Conservation (phyloP, 2,888 invertebrate species). For the Platypus cylindrus region DNA sequence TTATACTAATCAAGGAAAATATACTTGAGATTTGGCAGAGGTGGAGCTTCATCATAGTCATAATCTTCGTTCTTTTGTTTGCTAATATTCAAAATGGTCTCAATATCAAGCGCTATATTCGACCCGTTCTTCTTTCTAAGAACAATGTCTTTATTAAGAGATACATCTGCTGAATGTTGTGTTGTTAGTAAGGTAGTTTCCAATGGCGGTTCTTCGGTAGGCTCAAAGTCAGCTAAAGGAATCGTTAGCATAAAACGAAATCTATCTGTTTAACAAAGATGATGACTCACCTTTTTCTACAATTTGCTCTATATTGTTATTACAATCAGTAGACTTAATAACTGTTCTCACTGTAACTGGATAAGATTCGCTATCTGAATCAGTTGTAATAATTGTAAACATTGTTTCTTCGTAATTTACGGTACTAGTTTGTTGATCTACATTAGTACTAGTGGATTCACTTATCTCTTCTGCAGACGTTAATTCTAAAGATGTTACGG, state of each 20-base stretch:
- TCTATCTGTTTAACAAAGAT: too few species aligned
- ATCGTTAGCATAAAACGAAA: neutral
- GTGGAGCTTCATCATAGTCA: conserved; percentile 64
- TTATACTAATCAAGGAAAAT: conserved; percentile 1
- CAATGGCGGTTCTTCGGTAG: conserved; percentile 4
- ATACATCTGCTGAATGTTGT: too few species aligned
- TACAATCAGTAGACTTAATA: conserved; percentile 29
- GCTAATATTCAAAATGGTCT: conserved; percentile 39
- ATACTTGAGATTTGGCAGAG: conserved; percentile 67
- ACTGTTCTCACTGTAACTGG: conserved; percentile 26
- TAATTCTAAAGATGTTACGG: neutral
- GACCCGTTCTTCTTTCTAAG: neutral
- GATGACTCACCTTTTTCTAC: conserved; percentile 7
- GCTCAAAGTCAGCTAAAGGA: conserved; percentile 1
- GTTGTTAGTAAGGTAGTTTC: conserved; percentile 3
- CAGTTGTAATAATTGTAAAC: conserved; percentile 18
- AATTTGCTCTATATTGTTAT: conserved; percentile 12
- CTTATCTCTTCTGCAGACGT: conserved; percentile 1
- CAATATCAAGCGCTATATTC: conserved; percentile 30
- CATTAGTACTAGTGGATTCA: conserved; percentile 3
- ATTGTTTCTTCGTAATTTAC: conserved; percentile 10
- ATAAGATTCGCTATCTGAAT: conserved; percentile 8
- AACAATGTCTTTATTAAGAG: too few species aligned
- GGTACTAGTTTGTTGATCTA: conserved; percentile 12
- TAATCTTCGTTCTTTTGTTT: conserved; percentile 50